phyloP scores from a whole-genome alignment of 2,113 vertebrate genomes.

The Circaetus cinerascens region DNA sequence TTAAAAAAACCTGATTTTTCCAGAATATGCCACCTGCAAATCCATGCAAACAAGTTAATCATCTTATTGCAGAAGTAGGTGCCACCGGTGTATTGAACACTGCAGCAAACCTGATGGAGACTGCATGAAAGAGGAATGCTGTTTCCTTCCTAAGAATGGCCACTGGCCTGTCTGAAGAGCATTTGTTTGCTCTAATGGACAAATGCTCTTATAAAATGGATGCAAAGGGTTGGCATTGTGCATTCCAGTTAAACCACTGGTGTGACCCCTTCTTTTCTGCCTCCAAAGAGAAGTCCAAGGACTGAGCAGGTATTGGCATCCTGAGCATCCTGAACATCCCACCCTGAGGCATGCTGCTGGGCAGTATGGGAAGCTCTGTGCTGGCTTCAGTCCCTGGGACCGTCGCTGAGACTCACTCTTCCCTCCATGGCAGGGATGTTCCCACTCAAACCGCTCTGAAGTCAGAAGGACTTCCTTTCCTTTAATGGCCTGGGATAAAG shows the following conservation, averaged over 20 bases:
- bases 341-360: rapidly evolving
- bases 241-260: background rate
- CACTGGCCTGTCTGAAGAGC: background rate
- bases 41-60: background rate
- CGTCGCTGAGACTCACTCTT: background rate
- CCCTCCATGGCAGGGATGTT: rapidly evolving
- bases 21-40: background rate
- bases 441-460: background rate
- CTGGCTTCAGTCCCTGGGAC: background rate
- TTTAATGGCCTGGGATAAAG: background rate
- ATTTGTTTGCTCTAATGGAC: background rate
- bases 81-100: background rate
- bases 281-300: background rate
- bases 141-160: background rate
- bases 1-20: background rate
- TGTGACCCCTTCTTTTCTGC: background rate
- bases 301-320: background rate
- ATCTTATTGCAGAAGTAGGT: background rate
- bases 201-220: background rate
- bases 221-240: background rate
- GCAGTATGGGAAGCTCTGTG: background rate
- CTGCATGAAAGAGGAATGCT: background rate
- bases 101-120: background rate
- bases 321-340: background rate
- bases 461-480: background rate